Evolutionary conservation across 2,888 invertebrate genomes (phyloP).

Genomic region (Agrotis segetum): DNA sequence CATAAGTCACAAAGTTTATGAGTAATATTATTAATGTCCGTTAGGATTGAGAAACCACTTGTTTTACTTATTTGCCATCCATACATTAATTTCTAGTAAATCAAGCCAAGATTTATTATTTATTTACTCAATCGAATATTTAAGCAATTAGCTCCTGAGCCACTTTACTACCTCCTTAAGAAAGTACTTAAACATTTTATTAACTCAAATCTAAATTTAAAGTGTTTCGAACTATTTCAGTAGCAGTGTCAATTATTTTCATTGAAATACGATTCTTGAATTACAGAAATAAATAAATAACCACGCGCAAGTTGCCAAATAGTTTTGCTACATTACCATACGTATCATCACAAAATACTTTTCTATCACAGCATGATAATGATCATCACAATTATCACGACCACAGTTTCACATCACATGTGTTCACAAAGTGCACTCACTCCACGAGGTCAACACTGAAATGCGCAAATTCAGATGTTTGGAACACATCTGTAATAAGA

Average conservation of each 20-base stretch:
- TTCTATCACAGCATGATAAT: conserved; percentile 52
- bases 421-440: conserved; percentile 60
- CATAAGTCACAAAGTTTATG: neutral
- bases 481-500: conserved; percentile 61
- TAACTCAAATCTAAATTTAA: conserved; percentile 20
- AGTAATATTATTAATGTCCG: conserved; percentile 3
- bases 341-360: conserved; percentile 59
- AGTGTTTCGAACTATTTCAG: conserved; percentile 2
- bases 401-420: conserved; percentile 59
- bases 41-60: too few relatives aligned
- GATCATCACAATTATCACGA: conserved; percentile 39
- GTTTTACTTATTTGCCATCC: too few relatives aligned
- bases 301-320: conserved; percentile 18
- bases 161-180: neutral
- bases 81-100: too few relatives aligned
- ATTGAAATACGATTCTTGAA: conserved; percentile 25
- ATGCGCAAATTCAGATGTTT: conserved; percentile 55
- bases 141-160: neutral
- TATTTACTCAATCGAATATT: neutral
- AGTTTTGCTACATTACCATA: conserved; percentile 61
- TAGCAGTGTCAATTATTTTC: conserved; percentile 20
- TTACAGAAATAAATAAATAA: conserved; percentile 22
- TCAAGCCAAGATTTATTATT: too few relatives aligned
- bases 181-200: conserved; percentile 8
- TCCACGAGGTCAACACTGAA: conserved; percentile 52